phyloP scores from a whole-genome alignment of 2,888 invertebrate species.

The Caradrina clavipalpis region DNA sequence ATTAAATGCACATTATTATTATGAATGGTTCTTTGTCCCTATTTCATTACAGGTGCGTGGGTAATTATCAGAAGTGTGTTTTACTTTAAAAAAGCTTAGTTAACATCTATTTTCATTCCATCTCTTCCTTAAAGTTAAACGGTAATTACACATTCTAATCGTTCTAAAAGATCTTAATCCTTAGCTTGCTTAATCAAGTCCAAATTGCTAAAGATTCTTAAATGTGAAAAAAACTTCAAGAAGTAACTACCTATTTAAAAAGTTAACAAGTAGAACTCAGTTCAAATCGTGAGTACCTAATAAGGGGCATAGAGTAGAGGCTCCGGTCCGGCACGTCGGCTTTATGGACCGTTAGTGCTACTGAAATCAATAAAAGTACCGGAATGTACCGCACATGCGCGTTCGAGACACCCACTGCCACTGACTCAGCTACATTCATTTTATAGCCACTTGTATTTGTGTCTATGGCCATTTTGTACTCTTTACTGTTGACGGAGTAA shows the following conservation, averaged over 20 bases:
- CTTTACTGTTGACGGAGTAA: conserved; percentile 86
- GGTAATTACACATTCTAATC: conserved; percentile 50
- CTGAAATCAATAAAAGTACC: conserved; percentile 93
- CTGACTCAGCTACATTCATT: conserved; percentile 90
- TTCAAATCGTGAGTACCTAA: conserved; percentile 88
- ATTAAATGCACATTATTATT: conserved; percentile 44
- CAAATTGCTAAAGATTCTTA: conserved; percentile 53
- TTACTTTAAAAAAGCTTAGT: not conserved
- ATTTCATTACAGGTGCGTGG: conserved; percentile 24
- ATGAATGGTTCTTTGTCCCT: conserved; percentile 22
- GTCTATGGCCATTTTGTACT: conserved; percentile 88
- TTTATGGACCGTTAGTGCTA: conserved; percentile 92
- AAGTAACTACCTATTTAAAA: conserved; percentile 78
- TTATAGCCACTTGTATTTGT: conserved; percentile 91
- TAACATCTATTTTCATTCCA: not conserved
- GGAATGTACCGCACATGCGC: conserved; percentile 91
- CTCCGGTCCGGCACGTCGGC: conserved; percentile 88
- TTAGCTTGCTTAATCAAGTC: conserved; percentile 61
- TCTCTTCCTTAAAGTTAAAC: conserved; percentile 32
- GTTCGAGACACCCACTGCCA: conserved; percentile 77
- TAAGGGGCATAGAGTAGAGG: conserved; percentile 87
- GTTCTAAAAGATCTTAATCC: conserved; percentile 55
- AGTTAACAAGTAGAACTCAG: conserved; percentile 87
- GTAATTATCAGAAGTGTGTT: conserved; percentile 1
- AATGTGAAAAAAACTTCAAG: conserved; percentile 66